Evolutionary conservation across 2,888 invertebrate genomes (phyloP), one percentile per base, ranked within the genome.

Genomic region (Pelosia muscerda): DNA sequence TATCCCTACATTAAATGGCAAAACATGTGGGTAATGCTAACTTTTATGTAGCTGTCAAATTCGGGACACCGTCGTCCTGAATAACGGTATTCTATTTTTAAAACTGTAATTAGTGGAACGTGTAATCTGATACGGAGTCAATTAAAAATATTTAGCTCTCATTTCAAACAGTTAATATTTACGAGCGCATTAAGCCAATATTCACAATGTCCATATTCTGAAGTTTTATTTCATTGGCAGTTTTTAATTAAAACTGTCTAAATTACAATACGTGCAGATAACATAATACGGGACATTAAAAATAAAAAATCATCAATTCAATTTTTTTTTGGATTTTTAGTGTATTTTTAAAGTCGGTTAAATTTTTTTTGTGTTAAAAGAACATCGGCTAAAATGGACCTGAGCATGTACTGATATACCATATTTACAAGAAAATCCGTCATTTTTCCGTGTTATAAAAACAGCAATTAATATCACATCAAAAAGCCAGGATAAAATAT

Each of bases 1-100:
- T 89, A 90, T 86, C 85, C 49, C 82, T 82, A 80, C 84, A 83
- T 81, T 82, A 75, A 74, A 77, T 38, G 19, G 19, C n/a, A 56
- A 72, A 76, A 79, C 71, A 76, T 75, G 76, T 69, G 72, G 63
- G 65, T 66, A 57, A 70, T 71, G 69, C 28, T 25, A 23, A 56
- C 66, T 75, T 81, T 81, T 60, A 73, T 77, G 72, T 73, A 59
- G 28, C 57, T 55, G 70, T 63, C n/a, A 42, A 69, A 79, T 68
- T 66, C 63, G 59, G 69, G 58, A 67, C 66, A 64, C 38, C 58
- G 68, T 68, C 63, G 15, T 15, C 28, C 69, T 71, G 68, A 72
- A 53, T 74, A 62, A 74, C 63, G 68, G 77, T 63, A 68, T 68
- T 63, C 68, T 78, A 75, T 74, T 75, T 75, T 63, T 71, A 75